Evolutionary conservation across 2,888 invertebrate species (phyloP), one percentile per base, ranked within the genome.

Genomic region (Hylaea fasciaria): DNA sequence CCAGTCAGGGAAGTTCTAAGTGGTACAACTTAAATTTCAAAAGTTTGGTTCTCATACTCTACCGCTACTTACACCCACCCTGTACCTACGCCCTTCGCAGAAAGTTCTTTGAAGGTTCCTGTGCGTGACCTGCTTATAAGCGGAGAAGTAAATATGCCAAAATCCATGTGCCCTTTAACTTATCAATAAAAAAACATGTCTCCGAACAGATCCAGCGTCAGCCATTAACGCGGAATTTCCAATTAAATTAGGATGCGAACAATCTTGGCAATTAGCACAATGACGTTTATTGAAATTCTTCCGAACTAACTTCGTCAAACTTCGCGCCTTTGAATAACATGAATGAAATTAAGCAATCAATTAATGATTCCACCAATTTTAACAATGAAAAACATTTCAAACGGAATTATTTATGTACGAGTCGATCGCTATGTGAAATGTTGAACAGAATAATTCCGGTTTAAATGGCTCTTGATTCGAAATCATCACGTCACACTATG

Each of bases 211-310:
- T 3, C 37, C 37, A 12, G 37, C 37, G 22, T 22, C 22, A 12
- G 12, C 37, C 37, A 37, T 37, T 12, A 37, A 12, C 37, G 37
- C 37, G 4, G 37, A 44, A 58, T 45, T 52, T 59, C 61, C 57
- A 66, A 65, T 64, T 64, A 47, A 51, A 62, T 61, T 59, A 59
- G 32, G 53, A 44, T 45, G 48, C 46, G 47, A 67, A 75, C 74
- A 74, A 71, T 76, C 74, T 72, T 71, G 59, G 73, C 78, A 80
- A 85, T 85, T 82, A 81, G 70, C 68, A 63, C 71, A 72, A 81
- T 80, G 81, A 78, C 82, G 76, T 82, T 85, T 82, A 84, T 85
- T 85, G 81, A 81, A 86, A 86, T 82, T 78, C 82, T 83, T 83
- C 68, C 66, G 66, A 73, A 74, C 70, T 73, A 75, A 57, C 64